Base-by-base conservation (phyloP, 2,797 vertebrate species). In the Xiphophorus birchmanni region DNA sequence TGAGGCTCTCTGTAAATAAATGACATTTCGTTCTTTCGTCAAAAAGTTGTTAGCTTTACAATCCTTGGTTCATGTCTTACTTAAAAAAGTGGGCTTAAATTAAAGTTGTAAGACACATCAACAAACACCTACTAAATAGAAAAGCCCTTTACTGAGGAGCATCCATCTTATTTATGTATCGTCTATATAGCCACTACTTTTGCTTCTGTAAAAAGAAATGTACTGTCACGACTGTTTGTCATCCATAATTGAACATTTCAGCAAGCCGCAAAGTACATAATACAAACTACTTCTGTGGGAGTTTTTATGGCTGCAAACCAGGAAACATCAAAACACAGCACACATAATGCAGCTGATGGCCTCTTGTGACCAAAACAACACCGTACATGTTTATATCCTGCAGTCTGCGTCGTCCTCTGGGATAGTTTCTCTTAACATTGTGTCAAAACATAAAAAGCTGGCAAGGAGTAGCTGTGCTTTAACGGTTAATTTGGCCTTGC, bases 241-340 rank as follows among this genome's bases (percentile, higher is more conserved):
- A 85, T 86, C 71, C 81, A 88, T 89, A 88, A 90, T 85, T 84
- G 17, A 85, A 75, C 40, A 54, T 76, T 71, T 80, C 54, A 80
- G 80, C 48, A 32, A 74, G 15, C 58, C 82, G 12, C 23, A 29
- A 74, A 76, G 29, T 72, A n/a, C 58, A 35, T 17, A 44, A 50
- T 44, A 40, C 60, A 35, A 73, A 21, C 48, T 40, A 23, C 18
- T 44, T 65, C 63, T 2, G 4, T 79, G 75, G 8, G 44, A 72
- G 58, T 18, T 72, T 77, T 75, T 73, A 72, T 15, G 60, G 40
- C 75, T 42, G 12, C 47, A 50, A 81, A 73, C 45, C 69, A 84
- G 76, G 86, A 35, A 54, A 67, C 72, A 63, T 75, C 75, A 82
- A 72, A 79, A 58, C 58, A 50, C 35, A 45, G 15, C 65, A 52